Base-by-base conservation (phyloP, 2,888 invertebrate genomes). In the Eumacrocentrus americanus region DNA sequence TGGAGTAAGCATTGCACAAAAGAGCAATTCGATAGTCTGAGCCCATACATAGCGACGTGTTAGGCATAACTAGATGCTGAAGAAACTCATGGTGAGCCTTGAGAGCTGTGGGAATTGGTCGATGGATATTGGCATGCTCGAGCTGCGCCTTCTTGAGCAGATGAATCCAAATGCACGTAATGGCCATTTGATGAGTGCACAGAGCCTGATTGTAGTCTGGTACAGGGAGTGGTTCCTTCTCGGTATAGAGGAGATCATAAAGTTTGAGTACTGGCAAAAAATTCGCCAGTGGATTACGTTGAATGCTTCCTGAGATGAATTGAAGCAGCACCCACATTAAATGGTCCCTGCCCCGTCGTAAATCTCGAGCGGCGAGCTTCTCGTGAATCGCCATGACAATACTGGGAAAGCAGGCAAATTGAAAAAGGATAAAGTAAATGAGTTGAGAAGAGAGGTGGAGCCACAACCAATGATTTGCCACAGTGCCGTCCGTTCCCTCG, bases 291-390 rank as follows among this genome's bases (percentile, higher is more conserved):
- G 95, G 93, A 82, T 96, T 96, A 70, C 95, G 89, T 79, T 95
- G 95, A 72, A 96, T 96, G 75, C 95, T 95, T 50, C 97, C 97
- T 0, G 98, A 97, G 71, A 98, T 94, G 75, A 96, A 98, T 82
- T 99, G 98, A 42, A 99, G 83, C 14, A 98, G 83, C 16, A 96
- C 92, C 98, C 98, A 98, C 98, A 99, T 98, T n/a, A 99, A 83
- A 73, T 98, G 96, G 81, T 98, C 98, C 48, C 98, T 85, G 0
- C 97, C 96, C 80, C 94, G 92, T 62, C 91, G 87, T 76, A 95
- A 84, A 74, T 94, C 93, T 67, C 91, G 85, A 5, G 89, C 90
- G 42, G 89, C 86, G 35, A 94, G 88, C 83, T 92, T 94, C 60
- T 92, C 91, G 78, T 95, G 92, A 29, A 98, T 84, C 0, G 93